phyloP scores from a whole-genome alignment of 2,888 invertebrate species.

The Melanostoma mellinum region DNA sequence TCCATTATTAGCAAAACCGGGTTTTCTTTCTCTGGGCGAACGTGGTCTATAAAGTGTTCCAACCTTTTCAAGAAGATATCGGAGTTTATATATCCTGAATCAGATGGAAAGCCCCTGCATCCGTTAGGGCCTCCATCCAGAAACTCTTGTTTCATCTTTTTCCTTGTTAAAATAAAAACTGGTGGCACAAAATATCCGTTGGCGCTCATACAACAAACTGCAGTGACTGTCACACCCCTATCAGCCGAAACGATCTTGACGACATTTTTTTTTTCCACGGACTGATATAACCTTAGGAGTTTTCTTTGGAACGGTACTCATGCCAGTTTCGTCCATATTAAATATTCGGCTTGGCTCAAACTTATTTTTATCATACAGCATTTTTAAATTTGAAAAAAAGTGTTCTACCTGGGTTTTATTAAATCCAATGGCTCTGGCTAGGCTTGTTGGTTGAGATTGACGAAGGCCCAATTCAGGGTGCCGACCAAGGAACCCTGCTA shows the following conservation, averaged over 20 bases:
- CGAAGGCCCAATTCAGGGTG: slow-evolving; percentile 7
- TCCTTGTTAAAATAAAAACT: slow-evolving; percentile 12
- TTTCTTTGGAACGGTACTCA: slow-evolving; percentile 3
- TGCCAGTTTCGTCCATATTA: background rate
- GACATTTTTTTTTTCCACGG: slow-evolving; percentile 11
- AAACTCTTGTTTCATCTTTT: slow-evolving; percentile 1
- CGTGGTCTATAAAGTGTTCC: background rate
- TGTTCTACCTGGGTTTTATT: background rate
- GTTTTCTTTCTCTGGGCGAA: background rate
- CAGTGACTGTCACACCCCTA: background rate
- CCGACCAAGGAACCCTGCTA: background rate
- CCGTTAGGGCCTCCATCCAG: background rate
- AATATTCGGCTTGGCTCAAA: background rate
- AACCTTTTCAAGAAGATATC: background rate
- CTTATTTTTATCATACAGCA: background rate
- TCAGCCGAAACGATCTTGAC: slow-evolving; percentile 3
- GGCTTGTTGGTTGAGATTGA: slow-evolving; percentile 4
- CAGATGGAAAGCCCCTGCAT: background rate
- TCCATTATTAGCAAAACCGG: slow-evolving; percentile 14
- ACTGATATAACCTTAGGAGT: slow-evolving; percentile 4
- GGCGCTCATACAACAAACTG: slow-evolving; percentile 1
- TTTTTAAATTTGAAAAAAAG: slow-evolving; percentile 3
- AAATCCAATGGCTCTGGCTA: slow-evolving; percentile 2
- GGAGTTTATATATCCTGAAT: background rate
- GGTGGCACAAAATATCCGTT: slow-evolving; percentile 11